These are phyloP conservation scores for Phenacoccus solenopsis DNA, from an alignment of 1,140 invertebrate genomes.

Conservation along the genomic window DNA sequence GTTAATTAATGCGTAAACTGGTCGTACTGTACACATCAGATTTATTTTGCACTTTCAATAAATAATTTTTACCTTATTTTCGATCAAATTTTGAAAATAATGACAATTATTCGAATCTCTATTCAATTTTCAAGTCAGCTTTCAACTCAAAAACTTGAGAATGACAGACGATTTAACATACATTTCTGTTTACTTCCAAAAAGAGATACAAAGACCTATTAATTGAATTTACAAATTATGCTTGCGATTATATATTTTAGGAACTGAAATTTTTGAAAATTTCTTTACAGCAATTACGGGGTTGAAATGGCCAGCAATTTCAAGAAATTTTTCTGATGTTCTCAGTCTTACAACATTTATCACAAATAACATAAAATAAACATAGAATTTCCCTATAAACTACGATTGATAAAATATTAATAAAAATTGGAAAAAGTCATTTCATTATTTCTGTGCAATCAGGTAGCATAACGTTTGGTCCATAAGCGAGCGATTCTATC, in stretches of 20 bases:
- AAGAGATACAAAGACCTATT: not conserved
- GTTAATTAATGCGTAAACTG: not conserved
- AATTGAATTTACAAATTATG: not conserved
- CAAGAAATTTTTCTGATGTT: slow-evolving; percentile 11
- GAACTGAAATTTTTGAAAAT: not conserved
- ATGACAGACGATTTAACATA: too few species aligned
- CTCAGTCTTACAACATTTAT: slow-evolving; percentile 12
- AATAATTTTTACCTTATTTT: too few species aligned
- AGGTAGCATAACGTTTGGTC: slow-evolving; percentile 96
- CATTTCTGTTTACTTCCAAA: too few species aligned
- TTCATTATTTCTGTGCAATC: slow-evolving; percentile 37
- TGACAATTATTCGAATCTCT: too few species aligned
- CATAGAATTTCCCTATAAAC: slow-evolving; percentile 4
- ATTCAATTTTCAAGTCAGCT: too few species aligned
- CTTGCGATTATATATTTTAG: not conserved
- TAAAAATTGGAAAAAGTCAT: not conserved
- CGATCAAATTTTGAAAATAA: too few species aligned
- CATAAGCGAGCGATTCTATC: slow-evolving; percentile 94
- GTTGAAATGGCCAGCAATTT: not conserved
- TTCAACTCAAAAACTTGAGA: too few species aligned
- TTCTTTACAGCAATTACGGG: not conserved
- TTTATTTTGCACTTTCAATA: not conserved
- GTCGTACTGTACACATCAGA: slow-evolving; percentile 8
- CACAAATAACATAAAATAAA: slow-evolving; percentile 15
- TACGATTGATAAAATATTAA: slow-evolving; percentile 10